phyloP scores from a whole-genome alignment of 2,113 vertebrate genomes.

The Blennius ocellaris region DNA sequence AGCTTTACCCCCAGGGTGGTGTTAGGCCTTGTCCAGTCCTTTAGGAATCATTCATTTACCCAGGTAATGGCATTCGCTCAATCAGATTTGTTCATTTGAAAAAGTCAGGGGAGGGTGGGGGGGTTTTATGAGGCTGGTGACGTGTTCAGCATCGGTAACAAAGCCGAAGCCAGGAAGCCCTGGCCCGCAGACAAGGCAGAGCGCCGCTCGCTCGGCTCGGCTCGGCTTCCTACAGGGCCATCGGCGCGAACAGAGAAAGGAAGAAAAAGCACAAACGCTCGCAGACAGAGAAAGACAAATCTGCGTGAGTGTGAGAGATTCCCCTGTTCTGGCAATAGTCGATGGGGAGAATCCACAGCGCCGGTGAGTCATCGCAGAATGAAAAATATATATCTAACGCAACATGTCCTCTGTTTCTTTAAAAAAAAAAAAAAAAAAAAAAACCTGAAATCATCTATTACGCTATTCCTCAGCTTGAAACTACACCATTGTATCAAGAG shows the following conservation, averaged over 20 bases:
- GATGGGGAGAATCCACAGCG: conserved; percentile 33
- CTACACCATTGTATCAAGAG: conserved; percentile 26
- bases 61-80: conserved; percentile 81
- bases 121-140: conserved; percentile 67
- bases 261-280: conserved; percentile 30
- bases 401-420: conserved; percentile 7
- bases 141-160: conserved; percentile 67
- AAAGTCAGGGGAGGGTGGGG: conserved; percentile 62
- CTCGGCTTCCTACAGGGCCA: conserved; percentile 32
- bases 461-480: conserved; percentile 11
- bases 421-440: conserved; percentile 2
- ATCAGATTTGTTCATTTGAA: conserved; percentile 81
- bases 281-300: conserved; percentile 33
- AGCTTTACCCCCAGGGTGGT: conserved; percentile 77
- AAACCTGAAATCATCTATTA: conserved; percentile 31
- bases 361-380: conserved; percentile 42
- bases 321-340: conserved; percentile 33
- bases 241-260: not conserved
- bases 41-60: conserved; percentile 82
- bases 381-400: conserved; percentile 11
- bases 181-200: conserved; percentile 28
- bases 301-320: conserved; percentile 34
- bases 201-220: conserved; percentile 19
- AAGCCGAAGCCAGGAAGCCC: conserved; percentile 42
- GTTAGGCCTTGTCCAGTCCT: conserved; percentile 76